Conservation (phyloP, 2,888 invertebrate genomes). For the Shargacucullia verbasci region DNA sequence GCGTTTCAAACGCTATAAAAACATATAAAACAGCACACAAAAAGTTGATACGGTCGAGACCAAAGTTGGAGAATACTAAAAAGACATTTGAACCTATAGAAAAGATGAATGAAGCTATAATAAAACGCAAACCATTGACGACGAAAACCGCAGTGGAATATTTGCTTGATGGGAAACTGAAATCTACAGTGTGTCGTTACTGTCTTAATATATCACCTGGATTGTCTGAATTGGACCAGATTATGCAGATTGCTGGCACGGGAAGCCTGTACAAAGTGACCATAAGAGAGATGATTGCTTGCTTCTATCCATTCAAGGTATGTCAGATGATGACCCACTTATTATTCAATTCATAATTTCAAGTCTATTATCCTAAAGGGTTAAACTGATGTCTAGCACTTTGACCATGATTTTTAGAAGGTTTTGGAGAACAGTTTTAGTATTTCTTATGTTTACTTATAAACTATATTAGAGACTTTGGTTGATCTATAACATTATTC, state of each 20-base stretch:
- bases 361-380: not conserved
- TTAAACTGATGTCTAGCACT: too few relatives aligned
- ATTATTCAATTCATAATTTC: not conserved
- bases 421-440: too few relatives aligned
- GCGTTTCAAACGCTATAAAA: conserved; percentile 39
- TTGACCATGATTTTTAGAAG: too few relatives aligned
- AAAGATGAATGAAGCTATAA: conserved; percentile 6
- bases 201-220: conserved; percentile 70
- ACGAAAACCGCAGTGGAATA: conserved; percentile 77
- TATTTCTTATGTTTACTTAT: too few relatives aligned
- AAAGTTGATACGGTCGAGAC: conserved; percentile 2
- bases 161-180: conserved; percentile 74
- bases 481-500: too few relatives aligned
- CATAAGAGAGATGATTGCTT: conserved; percentile 78
- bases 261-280: conserved; percentile 74
- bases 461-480: too few relatives aligned
- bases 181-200: conserved; percentile 76
- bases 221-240: conserved; percentile 75
- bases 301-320: conserved; percentile 83
- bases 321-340: conserved; percentile 27
- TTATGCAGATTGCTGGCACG: conserved; percentile 72
- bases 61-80: conserved; percentile 13
- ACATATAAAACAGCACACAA: conserved; percentile 44
- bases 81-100: conserved; percentile 1
- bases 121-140: conserved; percentile 59